Evolutionary conservation across 2,113 vertebrate genomes (phyloP).

Genomic region (Lycocorax pyrrhopterus): DNA sequence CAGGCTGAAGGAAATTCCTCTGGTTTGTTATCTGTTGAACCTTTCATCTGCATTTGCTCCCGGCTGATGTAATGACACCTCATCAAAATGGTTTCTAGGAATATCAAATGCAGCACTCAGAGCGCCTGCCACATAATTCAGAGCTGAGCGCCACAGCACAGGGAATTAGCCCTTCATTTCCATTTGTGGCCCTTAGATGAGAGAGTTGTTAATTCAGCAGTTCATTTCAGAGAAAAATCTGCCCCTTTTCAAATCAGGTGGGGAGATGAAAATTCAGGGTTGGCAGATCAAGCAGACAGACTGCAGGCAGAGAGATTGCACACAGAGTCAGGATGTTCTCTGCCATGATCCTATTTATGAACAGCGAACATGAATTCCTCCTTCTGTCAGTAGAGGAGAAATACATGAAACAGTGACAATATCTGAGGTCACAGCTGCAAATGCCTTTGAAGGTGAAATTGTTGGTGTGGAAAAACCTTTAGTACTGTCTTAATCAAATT

Average conservation of each 20-base stretch:
- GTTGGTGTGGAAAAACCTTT: conserved; percentile 30
- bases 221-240: background rate
- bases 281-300: background rate
- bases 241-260: background rate
- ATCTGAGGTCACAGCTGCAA: background rate
- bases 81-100: conserved; percentile 6
- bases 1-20: background rate
- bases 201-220: background rate
- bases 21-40: background rate
- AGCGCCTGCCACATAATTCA: background rate
- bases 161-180: background rate
- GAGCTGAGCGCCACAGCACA: background rate
- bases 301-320: background rate
- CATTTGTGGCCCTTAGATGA: background rate
- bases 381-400: background rate
- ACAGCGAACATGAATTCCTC: background rate
- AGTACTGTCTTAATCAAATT: background rate
- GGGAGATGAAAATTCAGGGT: background rate
- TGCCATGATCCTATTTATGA: conserved; percentile 3
- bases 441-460: conserved; percentile 18
- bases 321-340: background rate
- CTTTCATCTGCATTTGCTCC: background rate
- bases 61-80: background rate
- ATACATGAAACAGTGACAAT: background rate
- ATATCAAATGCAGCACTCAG: background rate